Percentiles rank a stretch among this genome's conserved stretches.
phyloP scores from a whole-genome alignment of 1,140 invertebrate genomes.

The Monomorium pharaonis region DNA sequence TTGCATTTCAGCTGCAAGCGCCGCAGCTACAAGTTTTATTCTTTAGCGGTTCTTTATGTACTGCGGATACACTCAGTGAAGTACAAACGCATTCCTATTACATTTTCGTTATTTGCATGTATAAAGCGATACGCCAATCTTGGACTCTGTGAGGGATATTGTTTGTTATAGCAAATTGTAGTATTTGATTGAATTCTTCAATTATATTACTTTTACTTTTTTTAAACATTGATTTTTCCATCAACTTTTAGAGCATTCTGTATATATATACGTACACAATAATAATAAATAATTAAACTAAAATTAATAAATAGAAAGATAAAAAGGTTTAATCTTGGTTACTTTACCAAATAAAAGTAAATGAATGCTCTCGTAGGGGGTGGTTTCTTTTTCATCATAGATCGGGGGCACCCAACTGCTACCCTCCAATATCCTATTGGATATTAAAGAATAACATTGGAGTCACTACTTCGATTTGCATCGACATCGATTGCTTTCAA shows the following conservation, averaged over 20 bases:
- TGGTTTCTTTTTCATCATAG: constrained; percentile 61
- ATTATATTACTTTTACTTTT: neutral
- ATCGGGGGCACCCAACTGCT: neutral
- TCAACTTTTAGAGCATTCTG: neutral
- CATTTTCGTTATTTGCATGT: neutral
- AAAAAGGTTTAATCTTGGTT: constrained; percentile 75
- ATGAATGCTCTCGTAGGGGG: neutral
- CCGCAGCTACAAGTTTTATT: constrained; percentile 21
- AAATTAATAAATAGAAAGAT: constrained; percentile 75
- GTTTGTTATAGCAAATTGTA: neutral
- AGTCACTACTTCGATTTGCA: constrained; percentile 61
- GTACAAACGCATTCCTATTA: neutral
- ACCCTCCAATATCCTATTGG: constrained; percentile 64
- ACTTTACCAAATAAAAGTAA: constrained; percentile 53
- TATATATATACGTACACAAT: constrained; percentile 44
- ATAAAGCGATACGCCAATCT: neutral
- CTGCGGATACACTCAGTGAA: neutral
- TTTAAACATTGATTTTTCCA: too few species aligned
- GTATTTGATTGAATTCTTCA: neutral
- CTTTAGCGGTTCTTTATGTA: constrained; percentile 9
- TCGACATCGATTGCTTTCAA: neutral
- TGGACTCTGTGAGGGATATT: neutral
- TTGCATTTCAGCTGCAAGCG: neutral
- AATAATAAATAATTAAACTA: constrained; percentile 74
- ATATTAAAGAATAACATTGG: constrained; percentile 76